Percentiles rank a stretch among this genome's conserved stretches.
Conservation (phyloP, 92 coral and sea anemone species). For the Palythoa grandis region DNA sequence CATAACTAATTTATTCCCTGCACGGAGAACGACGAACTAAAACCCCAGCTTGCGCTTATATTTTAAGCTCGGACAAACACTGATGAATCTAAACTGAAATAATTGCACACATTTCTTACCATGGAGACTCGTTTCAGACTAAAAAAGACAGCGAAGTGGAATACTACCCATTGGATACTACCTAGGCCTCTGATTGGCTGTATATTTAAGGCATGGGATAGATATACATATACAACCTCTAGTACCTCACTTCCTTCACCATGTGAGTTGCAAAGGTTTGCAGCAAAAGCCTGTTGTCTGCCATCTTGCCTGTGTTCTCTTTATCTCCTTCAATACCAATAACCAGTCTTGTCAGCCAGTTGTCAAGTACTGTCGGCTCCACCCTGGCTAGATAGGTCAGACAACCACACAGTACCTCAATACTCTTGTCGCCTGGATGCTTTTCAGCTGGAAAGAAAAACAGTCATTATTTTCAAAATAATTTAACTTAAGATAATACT, state of each 20-base stretch:
- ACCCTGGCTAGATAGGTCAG: constrained; percentile 67
- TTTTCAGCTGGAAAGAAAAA: constrained; percentile 71
- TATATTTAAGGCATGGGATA: too few relatives aligned
- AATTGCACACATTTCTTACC: too few relatives aligned
- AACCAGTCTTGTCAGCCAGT: constrained; percentile 90
- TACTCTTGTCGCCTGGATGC: constrained; percentile 72
- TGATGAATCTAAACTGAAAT: too few relatives aligned
- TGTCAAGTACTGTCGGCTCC: constrained; percentile 60
- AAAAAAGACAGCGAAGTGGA: too few relatives aligned
- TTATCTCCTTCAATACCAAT: constrained; percentile 90
- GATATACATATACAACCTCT: not conserved
- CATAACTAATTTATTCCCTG: too few relatives aligned
- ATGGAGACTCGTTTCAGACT: too few relatives aligned
- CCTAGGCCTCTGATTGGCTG: too few relatives aligned
- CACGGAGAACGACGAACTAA: too few relatives aligned
- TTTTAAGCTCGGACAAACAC: too few relatives aligned
- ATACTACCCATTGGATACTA: too few relatives aligned
- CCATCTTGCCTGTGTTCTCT: constrained; percentile 98
- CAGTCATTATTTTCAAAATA: not conserved
- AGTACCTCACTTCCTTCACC: constrained; percentile 83
- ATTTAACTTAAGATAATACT: too few relatives aligned
- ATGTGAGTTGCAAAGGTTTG: constrained; percentile 91
- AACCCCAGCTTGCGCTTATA: too few relatives aligned
- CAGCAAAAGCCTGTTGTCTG: constrained; percentile 93
- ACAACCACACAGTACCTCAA: constrained; percentile 68